Evolutionary conservation across 1,140 invertebrate genomes (phyloP), one percentile per base, ranked within the genome.

Genomic region (Heterodera schachtii): DNA sequence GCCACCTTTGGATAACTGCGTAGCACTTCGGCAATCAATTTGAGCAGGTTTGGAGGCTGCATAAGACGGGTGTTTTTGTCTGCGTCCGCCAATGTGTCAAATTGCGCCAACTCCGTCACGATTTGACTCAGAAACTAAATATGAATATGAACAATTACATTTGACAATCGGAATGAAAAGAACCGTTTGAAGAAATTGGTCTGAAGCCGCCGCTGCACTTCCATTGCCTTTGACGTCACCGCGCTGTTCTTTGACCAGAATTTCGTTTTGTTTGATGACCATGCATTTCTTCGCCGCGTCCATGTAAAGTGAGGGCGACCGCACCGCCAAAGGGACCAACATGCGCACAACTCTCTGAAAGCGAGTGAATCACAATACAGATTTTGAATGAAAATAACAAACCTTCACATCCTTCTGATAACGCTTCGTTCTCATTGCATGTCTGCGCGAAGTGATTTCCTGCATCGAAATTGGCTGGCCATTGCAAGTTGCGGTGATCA

Each of bases 391-490:
- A 66, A 31, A 46, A n/a, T 31, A 0, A 43, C 6, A 41, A 66
- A 67, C 76, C 44, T 74, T 73, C 57, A 41, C 46, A 60, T 82
- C 81, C 49, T 84, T 81, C n/a, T 78, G 71, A 49, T 83, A 66
- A 7, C 81, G 79, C 64, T 73, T 83, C 11, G 82, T 41, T 2
- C 57, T 43, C 19, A 46, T 82, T 41, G 44, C 49, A 21, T 66
- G 78, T n/a, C 64, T 21, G 19, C 82, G 82, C 11, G 82, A 83
- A 21, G 49, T 83, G 9, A 21, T 19, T 31, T 83, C 82, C 43
- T 49, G 44, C 11, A 83, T 49, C 9, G 82, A 83, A 71, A 84
- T 77, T 1, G 82, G 81, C 11, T 83, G 13, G 6, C 82, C 82
- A 43, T 43, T 70, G 47, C 69, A 73, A 41, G 64, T 75, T 19